A percentile compares a stretch with the other conserved stretches of the same genome.
Conservation (phyloP, 2,888 invertebrate species). For the Parapristionchus giblindavisi region DNA sequence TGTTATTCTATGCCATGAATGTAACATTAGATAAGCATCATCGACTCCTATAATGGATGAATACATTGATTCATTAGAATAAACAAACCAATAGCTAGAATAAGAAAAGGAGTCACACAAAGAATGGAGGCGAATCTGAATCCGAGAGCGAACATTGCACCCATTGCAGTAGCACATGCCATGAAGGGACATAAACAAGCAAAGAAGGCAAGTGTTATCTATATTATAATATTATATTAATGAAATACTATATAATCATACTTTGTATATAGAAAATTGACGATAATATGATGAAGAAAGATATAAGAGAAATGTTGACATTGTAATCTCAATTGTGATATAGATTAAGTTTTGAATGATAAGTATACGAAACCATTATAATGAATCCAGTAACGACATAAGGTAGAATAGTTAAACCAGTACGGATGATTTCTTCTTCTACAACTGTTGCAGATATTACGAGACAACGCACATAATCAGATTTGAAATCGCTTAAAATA, state of each 20-base stretch:
- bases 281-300: slow-evolving; percentile 62
- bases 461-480: slow-evolving; percentile 55
- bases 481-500: slow-evolving; percentile 55
- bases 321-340: slow-evolving; percentile 27
- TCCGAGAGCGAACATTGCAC: slow-evolving; percentile 59
- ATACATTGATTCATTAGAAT: background rate
- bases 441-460: slow-evolving; percentile 64
- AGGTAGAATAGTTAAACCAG: slow-evolving; percentile 43
- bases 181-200: slow-evolving; percentile 67
- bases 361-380: slow-evolving; percentile 43
- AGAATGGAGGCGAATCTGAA: slow-evolving; percentile 63
- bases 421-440: slow-evolving; percentile 62
- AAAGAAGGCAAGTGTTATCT: slow-evolving; percentile 60
- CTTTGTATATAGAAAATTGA: slow-evolving; percentile 62
- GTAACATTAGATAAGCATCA: slow-evolving; percentile 68
- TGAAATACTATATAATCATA: slow-evolving; percentile 34
- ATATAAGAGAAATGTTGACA: slow-evolving; percentile 58
- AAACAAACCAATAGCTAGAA: slow-evolving; percentile 60
- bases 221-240: too few relatives aligned
- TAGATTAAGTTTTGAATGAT: too few relatives aligned
- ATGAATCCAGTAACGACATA: slow-evolving; percentile 54
- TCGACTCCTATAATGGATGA: slow-evolving; percentile 50
- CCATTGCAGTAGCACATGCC: slow-evolving; percentile 66
- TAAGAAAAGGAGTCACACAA: slow-evolving; percentile 64
- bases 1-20: slow-evolving; percentile 63